Percentiles rank a stretch among this genome's conserved stretches.
phyloP scores from a whole-genome alignment of 2,113 vertebrate genomes.

The Numida meleagris region DNA sequence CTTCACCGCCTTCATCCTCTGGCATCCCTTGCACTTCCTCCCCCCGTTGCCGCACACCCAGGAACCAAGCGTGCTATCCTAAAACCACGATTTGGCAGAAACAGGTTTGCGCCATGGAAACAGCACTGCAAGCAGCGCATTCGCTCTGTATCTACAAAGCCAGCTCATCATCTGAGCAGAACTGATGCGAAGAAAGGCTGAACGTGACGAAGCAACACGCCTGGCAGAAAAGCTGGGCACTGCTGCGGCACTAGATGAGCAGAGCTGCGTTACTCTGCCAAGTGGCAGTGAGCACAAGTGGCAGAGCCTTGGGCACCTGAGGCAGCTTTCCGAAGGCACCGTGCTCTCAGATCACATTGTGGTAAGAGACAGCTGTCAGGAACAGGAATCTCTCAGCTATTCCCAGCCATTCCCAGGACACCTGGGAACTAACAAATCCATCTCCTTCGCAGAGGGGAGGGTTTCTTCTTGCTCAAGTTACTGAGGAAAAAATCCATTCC shows the following conservation, averaged over 20 bases:
- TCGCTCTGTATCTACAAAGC: fast-evolving
- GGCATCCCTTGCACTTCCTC: neutral
- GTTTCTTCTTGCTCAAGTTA: neutral
- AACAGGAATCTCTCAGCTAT: neutral
- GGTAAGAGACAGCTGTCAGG: fast-evolving
- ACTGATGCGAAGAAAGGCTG: neutral
- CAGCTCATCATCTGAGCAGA: neutral
- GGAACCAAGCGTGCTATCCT: neutral
- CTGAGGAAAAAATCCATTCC: neutral
- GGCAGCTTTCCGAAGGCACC: neutral
- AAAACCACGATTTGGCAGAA: neutral
- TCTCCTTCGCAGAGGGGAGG: neutral
- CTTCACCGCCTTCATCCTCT: neutral
- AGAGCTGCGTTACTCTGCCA: neutral
- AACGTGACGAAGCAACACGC: neutral
- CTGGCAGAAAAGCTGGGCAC: neutral
- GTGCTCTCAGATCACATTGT: fast-evolving
- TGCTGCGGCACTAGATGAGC: neutral
- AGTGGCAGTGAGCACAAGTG: fast-evolving
- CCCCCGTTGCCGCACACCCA: fast-evolving
- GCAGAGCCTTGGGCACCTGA: fast-evolving
- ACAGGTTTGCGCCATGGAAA: neutral
- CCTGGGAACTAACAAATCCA: fast-evolving
- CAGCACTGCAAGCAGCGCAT: fast-evolving
- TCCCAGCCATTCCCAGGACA: neutral